Evolutionary conservation across 2,888 invertebrate genomes (phyloP).

Genomic region (Steinernema scapterisci): DNA sequence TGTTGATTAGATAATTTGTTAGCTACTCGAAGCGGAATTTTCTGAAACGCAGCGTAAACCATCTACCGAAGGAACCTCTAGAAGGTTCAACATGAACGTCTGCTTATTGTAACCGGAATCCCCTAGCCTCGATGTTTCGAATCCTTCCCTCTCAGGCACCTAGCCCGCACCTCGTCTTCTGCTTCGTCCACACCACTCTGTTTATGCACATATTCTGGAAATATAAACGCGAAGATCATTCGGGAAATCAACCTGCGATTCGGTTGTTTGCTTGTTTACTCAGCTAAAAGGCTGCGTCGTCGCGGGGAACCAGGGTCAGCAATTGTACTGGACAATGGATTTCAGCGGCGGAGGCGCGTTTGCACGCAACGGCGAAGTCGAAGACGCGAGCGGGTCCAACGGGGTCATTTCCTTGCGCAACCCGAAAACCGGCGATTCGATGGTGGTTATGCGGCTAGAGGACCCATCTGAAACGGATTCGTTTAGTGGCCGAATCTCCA

Average conservation of each 20-base stretch:
- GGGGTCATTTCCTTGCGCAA: not conserved
- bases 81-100: too few species aligned
- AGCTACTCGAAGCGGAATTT: too few species aligned
- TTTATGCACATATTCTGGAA: slow-evolving; percentile 15
- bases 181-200: not conserved
- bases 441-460: slow-evolving; percentile 2
- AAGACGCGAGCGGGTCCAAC: not conserved
- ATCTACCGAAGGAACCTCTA: too few species aligned
- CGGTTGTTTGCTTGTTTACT: not conserved
- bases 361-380: not conserved
- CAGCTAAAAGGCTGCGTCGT: not conserved
- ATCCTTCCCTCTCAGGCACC: too few species aligned
- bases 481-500: not conserved
- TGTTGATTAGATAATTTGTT: too few species aligned
- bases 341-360: slow-evolving; percentile 17
- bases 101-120: too few species aligned
- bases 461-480: not conserved
- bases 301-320: not conserved
- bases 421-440: slow-evolving; percentile 13
- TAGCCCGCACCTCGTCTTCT: too few species aligned
- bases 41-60: too few species aligned
- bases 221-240: not conserved
- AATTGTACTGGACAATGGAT: slow-evolving; percentile 25
- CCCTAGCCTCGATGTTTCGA: too few species aligned
- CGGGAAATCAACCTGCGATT: not conserved